Base-by-base conservation (phyloP, 1,140 invertebrate species). In the Orussus abietinus region DNA sequence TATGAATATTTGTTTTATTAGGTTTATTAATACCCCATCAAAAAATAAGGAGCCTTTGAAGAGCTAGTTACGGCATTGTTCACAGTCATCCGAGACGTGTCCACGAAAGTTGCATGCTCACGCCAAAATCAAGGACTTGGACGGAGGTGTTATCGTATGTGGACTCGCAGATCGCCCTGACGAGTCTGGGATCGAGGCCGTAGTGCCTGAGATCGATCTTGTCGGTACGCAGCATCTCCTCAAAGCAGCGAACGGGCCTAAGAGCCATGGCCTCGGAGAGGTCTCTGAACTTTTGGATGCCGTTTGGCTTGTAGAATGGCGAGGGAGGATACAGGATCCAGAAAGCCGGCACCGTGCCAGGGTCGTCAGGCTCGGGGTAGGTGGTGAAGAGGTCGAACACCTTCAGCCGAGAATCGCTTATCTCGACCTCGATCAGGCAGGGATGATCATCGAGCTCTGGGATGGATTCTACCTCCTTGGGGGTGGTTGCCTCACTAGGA, bases 81-180 rank as follows among this genome's bases (percentile, higher is more conserved):
- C n/a, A n/a, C n/a, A n/a, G n/a, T n/a, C n/a, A n/a, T n/a, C n/a
- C n/a, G n/a, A n/a, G n/a, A n/a, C n/a, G n/a, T n/a, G n/a, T n/a
- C n/a, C n/a, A n/a, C n/a, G n/a, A n/a, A n/a, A n/a, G n/a, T 6
- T 14, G 10, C 13, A 32, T 32, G 7, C 10, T 5, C 30, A 14
- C 70, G 41, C 57, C 64, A 1, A 78, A 47, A 45, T 77, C 52
- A 5, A 77, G 30, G 3, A 18, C 51, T 47, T 54, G 53, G 5
- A 77, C 66, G 14, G 51, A 57, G 15, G 29, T 47, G 41, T 78
- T 77, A 3, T 50, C 35, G 12, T 45, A 38, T 1, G 77, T 18
- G 6, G 71, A 63, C 20, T 69, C 50, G 15, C 54, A 66, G 47
- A 78, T 66, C 5, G 56, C 57, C 45, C 54, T 47, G 3, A 77